Evolutionary conservation across 2,113 vertebrate species (phyloP).

Genomic region (Scatophagus argus): DNA sequence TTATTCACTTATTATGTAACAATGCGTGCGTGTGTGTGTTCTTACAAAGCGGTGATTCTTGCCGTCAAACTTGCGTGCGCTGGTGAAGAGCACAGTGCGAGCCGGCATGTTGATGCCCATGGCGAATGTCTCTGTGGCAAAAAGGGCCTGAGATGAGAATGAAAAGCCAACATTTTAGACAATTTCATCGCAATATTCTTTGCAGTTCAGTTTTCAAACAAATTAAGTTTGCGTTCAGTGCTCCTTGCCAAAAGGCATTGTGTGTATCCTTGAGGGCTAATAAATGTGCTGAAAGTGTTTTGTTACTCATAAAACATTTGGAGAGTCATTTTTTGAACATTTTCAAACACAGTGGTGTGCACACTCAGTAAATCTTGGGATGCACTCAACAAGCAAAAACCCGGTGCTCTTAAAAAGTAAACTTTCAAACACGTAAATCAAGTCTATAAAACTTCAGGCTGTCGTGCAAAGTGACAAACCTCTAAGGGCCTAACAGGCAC

Average conservation of each 20-base stretch:
- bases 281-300: not conserved
- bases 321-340: not conserved
- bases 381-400: not conserved
- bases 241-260: not conserved
- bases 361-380: not conserved
- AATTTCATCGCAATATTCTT: not conserved
- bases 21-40: not conserved
- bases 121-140: slow-evolving; percentile 98
- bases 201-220: not conserved
- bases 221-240: not conserved
- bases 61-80: slow-evolving; percentile 96
- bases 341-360: not conserved
- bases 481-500: not conserved
- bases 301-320: not conserved
- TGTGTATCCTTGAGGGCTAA: not conserved
- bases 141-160: slow-evolving; percentile 89
- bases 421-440: not conserved
- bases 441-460: too few species aligned
- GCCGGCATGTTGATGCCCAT: slow-evolving; percentile 99
- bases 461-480: not conserved
- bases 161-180: slow-evolving; percentile 21
- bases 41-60: slow-evolving; percentile 98
- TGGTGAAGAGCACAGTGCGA: slow-evolving; percentile 98
- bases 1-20: not conserved
- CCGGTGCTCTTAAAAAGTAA: not conserved